phyloP scores from a whole-genome alignment of 2,797 vertebrate genomes.

The Enteromius mattozi region DNA sequence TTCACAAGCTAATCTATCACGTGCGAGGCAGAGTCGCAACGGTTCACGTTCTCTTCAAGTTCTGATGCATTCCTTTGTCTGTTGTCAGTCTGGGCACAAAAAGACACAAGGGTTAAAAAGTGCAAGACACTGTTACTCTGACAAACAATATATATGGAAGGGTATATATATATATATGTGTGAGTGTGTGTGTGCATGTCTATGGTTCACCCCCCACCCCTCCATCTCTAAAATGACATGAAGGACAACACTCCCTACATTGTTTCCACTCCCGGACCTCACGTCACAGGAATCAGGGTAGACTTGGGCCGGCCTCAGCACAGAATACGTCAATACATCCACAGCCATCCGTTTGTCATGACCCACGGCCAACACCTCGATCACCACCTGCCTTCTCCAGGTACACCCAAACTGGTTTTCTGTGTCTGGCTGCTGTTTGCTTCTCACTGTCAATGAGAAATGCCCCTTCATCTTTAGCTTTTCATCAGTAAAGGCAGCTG shows the following conservation, averaged over 20 bases:
- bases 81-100: conserved; percentile 14
- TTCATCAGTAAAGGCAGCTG: conserved; percentile 25
- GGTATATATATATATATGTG: no score
- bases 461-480: conserved; percentile 23
- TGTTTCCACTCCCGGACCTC: conserved; percentile 46
- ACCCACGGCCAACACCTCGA: conserved; percentile 54
- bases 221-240: conserved; percentile 27
- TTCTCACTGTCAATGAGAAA: conserved; percentile 30
- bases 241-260: conserved; percentile 51
- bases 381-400: conserved; percentile 21
- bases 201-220: conserved; percentile 1
- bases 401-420: conserved; percentile 62
- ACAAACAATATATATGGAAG: background rate
- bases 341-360: conserved; percentile 49
- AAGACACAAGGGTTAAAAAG: conserved; percentile 25
- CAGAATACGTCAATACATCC: conserved; percentile 38
- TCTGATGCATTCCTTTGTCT: conserved; percentile 68
- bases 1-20: conserved; percentile 62
- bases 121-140: background rate
- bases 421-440: conserved; percentile 47
- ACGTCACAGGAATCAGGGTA: conserved; percentile 52
- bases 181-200: background rate
- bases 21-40: conserved; percentile 55
- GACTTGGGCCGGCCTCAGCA: conserved; percentile 26
- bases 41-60: conserved; percentile 66